phyloP scores from a whole-genome alignment of 2,888 invertebrate species.

The Dryomyza anilis region DNA sequence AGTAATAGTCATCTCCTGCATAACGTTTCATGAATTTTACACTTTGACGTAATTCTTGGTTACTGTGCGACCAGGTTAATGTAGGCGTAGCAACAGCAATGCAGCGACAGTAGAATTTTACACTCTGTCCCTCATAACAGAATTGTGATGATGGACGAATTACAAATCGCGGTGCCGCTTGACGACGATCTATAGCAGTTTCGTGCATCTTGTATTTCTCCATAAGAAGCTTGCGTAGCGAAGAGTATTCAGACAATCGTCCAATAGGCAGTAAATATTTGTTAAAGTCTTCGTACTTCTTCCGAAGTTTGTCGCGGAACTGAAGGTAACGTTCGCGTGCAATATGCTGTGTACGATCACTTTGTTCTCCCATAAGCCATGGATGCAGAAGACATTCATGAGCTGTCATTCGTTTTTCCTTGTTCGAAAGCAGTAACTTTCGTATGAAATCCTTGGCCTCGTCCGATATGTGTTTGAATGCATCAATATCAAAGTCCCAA shows the following conservation, averaged over 20 bases:
- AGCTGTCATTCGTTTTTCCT: slow-evolving; percentile 97
- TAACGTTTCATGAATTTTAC: slow-evolving; percentile 99
- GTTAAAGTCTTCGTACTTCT: slow-evolving; percentile 79
- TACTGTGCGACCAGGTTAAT: slow-evolving; percentile 94
- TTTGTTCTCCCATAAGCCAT: slow-evolving; percentile 91
- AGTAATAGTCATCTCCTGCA: slow-evolving; percentile 93
- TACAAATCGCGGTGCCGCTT: slow-evolving; percentile 98
- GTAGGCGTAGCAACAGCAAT: slow-evolving; percentile 94
- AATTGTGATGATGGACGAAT: slow-evolving; percentile 95
- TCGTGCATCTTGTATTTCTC: slow-evolving; percentile 98
- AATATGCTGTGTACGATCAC: slow-evolving; percentile 76
- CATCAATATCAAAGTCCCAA: slow-evolving; percentile 98
- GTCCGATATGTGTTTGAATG: slow-evolving; percentile 91
- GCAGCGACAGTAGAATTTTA: slow-evolving; percentile 96
- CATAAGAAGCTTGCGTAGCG: slow-evolving; percentile 90
- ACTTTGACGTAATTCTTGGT: slow-evolving; percentile 90
- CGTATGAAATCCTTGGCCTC: slow-evolving; percentile 98
- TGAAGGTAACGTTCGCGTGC: slow-evolving; percentile 83
- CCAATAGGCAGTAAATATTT: slow-evolving; percentile 93
- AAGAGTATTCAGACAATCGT: slow-evolving; percentile 95
- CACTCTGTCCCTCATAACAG: slow-evolving; percentile 96
- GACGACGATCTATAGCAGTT: slow-evolving; percentile 92
- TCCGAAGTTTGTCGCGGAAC: slow-evolving; percentile 85
- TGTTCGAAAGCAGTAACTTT: slow-evolving; percentile 86
- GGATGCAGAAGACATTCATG: slow-evolving; percentile 95